These are phyloP conservation scores for Buceros bicornis DNA, from an alignment of 2,797 vertebrate species.

Conservation along the genomic window DNA sequence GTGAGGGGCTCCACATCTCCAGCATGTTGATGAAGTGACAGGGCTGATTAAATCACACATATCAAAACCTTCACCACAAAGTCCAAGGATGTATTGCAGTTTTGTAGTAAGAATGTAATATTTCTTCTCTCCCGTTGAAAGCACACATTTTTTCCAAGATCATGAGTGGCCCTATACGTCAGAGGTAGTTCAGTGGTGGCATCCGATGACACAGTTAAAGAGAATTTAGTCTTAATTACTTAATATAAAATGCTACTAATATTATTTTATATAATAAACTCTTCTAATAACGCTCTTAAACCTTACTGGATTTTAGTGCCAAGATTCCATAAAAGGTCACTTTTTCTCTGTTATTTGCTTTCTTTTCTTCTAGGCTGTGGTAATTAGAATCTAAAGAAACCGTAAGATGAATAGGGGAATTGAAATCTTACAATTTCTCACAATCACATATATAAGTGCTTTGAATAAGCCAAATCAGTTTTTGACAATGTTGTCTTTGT, in stretches of 20 bases:
- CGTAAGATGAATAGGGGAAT: slow-evolving; percentile 42
- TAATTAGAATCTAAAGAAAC: slow-evolving; percentile 59
- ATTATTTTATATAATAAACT: not conserved
- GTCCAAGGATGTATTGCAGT: not conserved
- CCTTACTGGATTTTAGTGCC: slow-evolving; percentile 42
- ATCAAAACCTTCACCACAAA: not conserved
- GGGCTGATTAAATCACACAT: not conserved
- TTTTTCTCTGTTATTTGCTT: slow-evolving; percentile 19
- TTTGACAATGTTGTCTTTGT: slow-evolving; percentile 63
- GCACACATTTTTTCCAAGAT: not conserved
- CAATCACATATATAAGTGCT: slow-evolving; percentile 25
- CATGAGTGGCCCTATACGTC: not conserved
- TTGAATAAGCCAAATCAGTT: slow-evolving; percentile 65
- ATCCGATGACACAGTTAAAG: not conserved
- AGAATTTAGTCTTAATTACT: not conserved
- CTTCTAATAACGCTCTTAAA: not conserved
- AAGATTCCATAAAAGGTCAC: slow-evolving; percentile 51
- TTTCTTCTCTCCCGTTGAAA: not conserved
- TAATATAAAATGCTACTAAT: not conserved
- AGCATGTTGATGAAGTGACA: not conserved
- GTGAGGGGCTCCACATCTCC: not conserved
- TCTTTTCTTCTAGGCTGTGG: slow-evolving; percentile 15
- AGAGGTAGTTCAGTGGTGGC: not conserved
- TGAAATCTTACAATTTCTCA: slow-evolving; percentile 52
- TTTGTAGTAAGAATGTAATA: not conserved